Evolutionary conservation across 2,113 vertebrate genomes (phyloP).

Genomic region (Paraplagusia blochii): DNA sequence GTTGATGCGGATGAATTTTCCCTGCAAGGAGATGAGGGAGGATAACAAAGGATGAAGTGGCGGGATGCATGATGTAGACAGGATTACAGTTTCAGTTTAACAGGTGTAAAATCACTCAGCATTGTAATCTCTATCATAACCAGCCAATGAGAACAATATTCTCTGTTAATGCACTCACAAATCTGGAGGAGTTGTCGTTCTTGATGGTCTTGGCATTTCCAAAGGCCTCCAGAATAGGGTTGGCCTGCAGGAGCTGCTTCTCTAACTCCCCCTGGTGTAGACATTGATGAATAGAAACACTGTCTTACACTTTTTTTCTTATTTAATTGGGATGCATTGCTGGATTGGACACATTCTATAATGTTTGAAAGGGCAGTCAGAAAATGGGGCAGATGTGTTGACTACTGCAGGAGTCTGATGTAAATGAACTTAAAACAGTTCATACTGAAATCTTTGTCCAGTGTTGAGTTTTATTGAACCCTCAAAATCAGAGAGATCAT

Average conservation of each 20-base stretch:
- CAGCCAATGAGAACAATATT: not conserved
- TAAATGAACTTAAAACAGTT: too few species aligned
- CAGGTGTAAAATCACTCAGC: too few species aligned
- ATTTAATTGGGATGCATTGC: not conserved
- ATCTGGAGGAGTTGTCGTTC: constrained; percentile 98
- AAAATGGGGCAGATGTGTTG: too few species aligned
- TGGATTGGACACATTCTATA: not conserved
- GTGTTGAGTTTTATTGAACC: too few species aligned
- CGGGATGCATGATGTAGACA: not conserved
- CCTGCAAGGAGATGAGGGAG: constrained; percentile 69
- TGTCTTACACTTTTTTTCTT: not conserved
- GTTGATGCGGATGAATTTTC: constrained; percentile 97
- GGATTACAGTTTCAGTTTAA: not conserved
- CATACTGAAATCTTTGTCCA: too few species aligned
- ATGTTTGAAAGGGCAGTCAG: constrained; percentile 3
- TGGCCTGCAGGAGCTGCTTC: constrained; percentile 94
- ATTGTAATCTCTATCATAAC: too few species aligned
- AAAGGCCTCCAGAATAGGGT: constrained; percentile 96
- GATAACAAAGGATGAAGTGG: not conserved
- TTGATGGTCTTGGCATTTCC: constrained; percentile 98
- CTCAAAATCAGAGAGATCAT: too few species aligned
- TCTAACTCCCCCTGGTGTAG: constrained; percentile 89
- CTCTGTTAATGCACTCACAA: constrained; percentile 80
- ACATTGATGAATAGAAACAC: constrained; percentile 34
- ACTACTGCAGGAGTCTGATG: too few species aligned